Percentiles rank a stretch among this genome's conserved stretches.
phyloP scores from a whole-genome alignment of 2,113 vertebrate species.

The Amblyopsis rosae region DNA sequence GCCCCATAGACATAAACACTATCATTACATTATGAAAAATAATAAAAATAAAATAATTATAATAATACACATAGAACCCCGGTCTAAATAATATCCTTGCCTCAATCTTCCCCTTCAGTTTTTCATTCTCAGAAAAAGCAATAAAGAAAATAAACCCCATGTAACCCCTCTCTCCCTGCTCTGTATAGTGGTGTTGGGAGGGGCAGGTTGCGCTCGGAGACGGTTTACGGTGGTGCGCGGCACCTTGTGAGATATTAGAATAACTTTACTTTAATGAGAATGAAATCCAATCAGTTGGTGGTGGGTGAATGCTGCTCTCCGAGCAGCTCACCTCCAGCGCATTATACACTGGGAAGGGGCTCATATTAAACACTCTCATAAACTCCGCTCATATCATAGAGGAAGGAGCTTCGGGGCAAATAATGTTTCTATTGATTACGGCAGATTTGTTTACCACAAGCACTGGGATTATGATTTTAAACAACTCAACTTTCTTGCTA shows the following conservation, averaged over 20 bases:
- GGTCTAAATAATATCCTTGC: neutral
- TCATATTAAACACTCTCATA: constrained; percentile 2
- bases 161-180: neutral
- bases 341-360: neutral
- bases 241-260: constrained; percentile 17
- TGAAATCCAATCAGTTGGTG: constrained; percentile 9
- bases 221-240: neutral
- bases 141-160: neutral
- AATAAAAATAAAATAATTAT: neutral
- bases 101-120: neutral
- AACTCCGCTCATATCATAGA: neutral
- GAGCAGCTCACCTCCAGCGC: neutral
- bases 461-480: neutral
- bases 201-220: neutral
- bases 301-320: neutral
- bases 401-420: neutral
- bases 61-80: constrained; percentile 2
- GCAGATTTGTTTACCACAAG: neutral
- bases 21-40: constrained; percentile 37
- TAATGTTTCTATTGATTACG: constrained; percentile 2
- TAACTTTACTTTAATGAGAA: constrained; percentile 3
- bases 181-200: no score
- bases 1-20: constrained; percentile 15
- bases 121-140: neutral
- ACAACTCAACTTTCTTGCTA: no score